Conservation (phyloP, 2,113 vertebrate genomes). For the Corythoichthys intestinalis region DNA sequence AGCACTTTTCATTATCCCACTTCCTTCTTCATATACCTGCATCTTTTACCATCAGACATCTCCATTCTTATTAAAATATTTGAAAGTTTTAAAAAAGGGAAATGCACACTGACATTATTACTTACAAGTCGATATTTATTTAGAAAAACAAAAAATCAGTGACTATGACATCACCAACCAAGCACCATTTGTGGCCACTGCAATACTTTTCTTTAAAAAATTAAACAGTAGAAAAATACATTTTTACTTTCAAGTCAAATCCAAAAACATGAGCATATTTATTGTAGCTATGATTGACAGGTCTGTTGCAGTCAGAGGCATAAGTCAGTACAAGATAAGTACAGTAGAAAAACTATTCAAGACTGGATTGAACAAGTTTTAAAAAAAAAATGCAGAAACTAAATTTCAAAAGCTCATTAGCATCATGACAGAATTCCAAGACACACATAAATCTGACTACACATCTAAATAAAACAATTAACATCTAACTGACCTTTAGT, state of each 20-base stretch:
- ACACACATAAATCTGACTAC: not conserved
- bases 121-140: conserved; percentile 38
- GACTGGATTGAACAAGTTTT: not conserved
- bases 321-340: conserved; percentile 12
- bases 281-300: conserved; percentile 5
- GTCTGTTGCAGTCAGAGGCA: conserved; percentile 4
- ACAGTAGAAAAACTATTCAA: conserved; percentile 8
- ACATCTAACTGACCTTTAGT: conserved; percentile 7
- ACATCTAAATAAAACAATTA: not conserved
- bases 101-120: conserved; percentile 1
- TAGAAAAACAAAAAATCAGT: conserved; percentile 25
- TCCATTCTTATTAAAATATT: not conserved
- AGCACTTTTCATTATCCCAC: too few relatives aligned
- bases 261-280: conserved; percentile 15
- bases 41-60: not conserved
- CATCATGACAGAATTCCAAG: conserved; percentile 26
- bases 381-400: not conserved
- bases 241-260: not conserved
- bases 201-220: conserved; percentile 10
- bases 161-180: conserved; percentile 27
- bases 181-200: conserved; percentile 9
- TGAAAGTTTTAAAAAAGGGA: not conserved
- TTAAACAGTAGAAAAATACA: conserved; percentile 3
- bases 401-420: conserved; percentile 27
- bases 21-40: not conserved